Percentiles rank a stretch among this genome's conserved stretches.
phyloP scores from a whole-genome alignment of 2,888 invertebrate genomes.

The Tetramorium bicarinatum region DNA sequence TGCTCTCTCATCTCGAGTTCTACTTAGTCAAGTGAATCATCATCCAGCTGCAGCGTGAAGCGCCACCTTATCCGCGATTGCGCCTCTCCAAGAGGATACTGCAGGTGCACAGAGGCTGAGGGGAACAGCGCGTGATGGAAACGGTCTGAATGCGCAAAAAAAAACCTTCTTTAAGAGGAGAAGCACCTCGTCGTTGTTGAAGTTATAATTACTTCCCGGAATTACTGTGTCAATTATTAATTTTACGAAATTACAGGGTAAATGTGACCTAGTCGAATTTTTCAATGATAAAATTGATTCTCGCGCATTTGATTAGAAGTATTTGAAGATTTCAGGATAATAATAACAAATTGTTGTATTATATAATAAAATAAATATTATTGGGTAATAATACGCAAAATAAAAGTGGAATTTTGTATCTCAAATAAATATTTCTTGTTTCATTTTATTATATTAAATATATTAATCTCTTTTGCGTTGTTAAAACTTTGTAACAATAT shows the following conservation, averaged over 20 bases:
- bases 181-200: conserved; percentile 2
- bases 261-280: conserved; percentile 9
- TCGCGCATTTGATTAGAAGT: background rate
- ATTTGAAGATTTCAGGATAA: background rate
- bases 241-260: background rate
- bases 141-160: conserved; percentile 69
- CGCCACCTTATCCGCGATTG: conserved; percentile 80
- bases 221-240: background rate
- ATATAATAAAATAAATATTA: too few species aligned
- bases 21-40: conserved; percentile 44
- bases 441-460: background rate
- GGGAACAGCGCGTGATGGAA: conserved; percentile 70
- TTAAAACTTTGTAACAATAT: conserved; percentile 6
- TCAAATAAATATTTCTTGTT: background rate
- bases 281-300: background rate
- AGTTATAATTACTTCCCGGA: conserved; percentile 12
- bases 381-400: background rate
- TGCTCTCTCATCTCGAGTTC: background rate
- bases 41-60: conserved; percentile 81
- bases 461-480: background rate
- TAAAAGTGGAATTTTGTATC: background rate
- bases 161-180: background rate
- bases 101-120: conserved; percentile 73
- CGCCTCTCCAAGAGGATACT: conserved; percentile 80
- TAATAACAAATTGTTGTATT: background rate